phyloP scores from a whole-genome alignment of 2,888 invertebrate genomes.

The Agriopis marginaria region DNA sequence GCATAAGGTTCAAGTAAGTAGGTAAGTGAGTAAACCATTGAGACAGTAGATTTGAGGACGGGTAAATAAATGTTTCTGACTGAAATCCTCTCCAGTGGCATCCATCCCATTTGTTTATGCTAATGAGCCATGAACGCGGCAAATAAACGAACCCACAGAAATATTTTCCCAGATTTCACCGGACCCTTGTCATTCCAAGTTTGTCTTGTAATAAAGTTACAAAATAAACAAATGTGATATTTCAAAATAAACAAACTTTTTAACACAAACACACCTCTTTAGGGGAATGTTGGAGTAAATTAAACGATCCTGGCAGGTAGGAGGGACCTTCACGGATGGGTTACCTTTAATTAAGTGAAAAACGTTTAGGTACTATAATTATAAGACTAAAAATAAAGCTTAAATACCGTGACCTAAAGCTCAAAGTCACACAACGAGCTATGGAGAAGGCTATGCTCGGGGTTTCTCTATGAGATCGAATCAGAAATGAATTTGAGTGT shows the following conservation, averaged over 20 bases:
- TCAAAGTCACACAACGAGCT: no score
- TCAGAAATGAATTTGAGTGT: no score
- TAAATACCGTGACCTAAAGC: no score
- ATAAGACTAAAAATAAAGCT: neutral
- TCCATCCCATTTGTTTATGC: conserved; percentile 17
- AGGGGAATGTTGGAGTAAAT: conserved; percentile 21
- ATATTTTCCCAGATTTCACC: conserved; percentile 15
- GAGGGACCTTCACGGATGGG: neutral
- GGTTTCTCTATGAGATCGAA: no score
- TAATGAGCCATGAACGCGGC: conserved; percentile 19
- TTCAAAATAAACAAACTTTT: conserved; percentile 39
- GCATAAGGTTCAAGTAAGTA: neutral
- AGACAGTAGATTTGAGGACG: neutral
- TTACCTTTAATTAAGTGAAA: conserved; percentile 17
- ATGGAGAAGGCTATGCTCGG: no score
- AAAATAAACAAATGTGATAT: conserved; percentile 33
- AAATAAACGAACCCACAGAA: conserved; percentile 16
- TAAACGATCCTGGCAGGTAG: conserved; percentile 24
- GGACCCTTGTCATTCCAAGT: conserved; percentile 23
- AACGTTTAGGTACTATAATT: conserved; percentile 7
- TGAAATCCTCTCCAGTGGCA: neutral
- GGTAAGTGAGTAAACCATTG: neutral
- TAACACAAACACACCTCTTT: conserved; percentile 30
- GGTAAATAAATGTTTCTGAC: neutral
- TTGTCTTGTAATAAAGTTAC: conserved; percentile 21